Percentiles rank a stretch among this genome's conserved stretches.
phyloP scores from a whole-genome alignment of 2,888 invertebrate species.

The Agriotes lineatus region DNA sequence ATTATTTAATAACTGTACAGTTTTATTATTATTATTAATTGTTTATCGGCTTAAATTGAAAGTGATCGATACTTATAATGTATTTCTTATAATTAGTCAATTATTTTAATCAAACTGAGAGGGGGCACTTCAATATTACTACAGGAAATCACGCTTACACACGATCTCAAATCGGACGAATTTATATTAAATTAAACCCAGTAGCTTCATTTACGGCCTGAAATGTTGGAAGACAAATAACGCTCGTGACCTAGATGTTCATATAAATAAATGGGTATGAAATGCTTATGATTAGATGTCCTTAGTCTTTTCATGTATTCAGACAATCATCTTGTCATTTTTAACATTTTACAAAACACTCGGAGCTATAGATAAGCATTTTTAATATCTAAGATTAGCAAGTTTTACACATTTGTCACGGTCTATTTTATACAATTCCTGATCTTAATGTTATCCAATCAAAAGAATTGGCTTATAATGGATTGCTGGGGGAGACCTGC shows the following conservation, averaged over 20 bases:
- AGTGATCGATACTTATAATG: slow-evolving; percentile 8
- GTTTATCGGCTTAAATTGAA: not conserved
- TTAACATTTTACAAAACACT: slow-evolving; percentile 33
- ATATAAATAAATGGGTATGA: slow-evolving; percentile 41
- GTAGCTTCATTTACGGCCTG: slow-evolving; percentile 7
- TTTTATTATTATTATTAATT: not conserved
- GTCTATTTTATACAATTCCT: slow-evolving; percentile 25
- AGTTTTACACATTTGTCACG: slow-evolving; percentile 6
- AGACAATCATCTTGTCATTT: slow-evolving; percentile 59
- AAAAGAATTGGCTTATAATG: not conserved
- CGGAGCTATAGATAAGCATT: slow-evolving; percentile 13
- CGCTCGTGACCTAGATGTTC: slow-evolving; percentile 34
- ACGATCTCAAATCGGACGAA: slow-evolving; percentile 30
- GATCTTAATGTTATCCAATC: not conserved
- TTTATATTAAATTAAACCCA: slow-evolving; percentile 26
- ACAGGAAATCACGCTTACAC: slow-evolving; percentile 18
- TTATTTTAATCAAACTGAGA: slow-evolving; percentile 29
- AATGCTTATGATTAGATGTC: slow-evolving; percentile 54
- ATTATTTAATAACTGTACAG: not conserved
- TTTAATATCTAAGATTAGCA: slow-evolving; percentile 11
- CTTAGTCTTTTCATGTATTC: slow-evolving; percentile 51
- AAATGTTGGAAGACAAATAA: slow-evolving; percentile 35
- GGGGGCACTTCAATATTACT: slow-evolving; percentile 19
- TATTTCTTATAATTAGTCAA: slow-evolving; percentile 30
- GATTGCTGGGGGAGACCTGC: no score